phyloP scores from a whole-genome alignment of 2,113 vertebrate species.

The Himantopus leucocephalus region DNA sequence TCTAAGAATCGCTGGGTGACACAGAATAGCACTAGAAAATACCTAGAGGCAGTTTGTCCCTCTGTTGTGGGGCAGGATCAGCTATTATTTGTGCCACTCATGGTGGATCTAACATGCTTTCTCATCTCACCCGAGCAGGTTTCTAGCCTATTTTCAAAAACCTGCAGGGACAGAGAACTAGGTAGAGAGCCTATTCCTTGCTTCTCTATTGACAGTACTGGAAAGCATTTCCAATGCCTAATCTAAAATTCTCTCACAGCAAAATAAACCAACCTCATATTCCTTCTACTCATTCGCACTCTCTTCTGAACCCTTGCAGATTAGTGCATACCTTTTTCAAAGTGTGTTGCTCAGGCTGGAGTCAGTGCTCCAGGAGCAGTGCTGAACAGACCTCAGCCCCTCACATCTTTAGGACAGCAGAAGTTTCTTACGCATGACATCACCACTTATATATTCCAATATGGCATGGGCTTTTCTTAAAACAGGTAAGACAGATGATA shows the following conservation, averaged over 20 bases:
- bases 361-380: neutral
- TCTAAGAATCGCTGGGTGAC: neutral
- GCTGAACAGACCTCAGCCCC: neutral
- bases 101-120: neutral
- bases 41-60: neutral
- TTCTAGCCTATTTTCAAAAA: neutral
- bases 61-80: neutral
- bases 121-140: neutral
- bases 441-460: neutral
- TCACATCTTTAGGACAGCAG: neutral
- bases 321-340: neutral
- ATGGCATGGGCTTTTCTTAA: neutral
- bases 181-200: neutral
- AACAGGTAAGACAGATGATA: neutral
- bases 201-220: neutral
- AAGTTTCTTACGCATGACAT: neutral
- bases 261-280: neutral
- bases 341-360: neutral
- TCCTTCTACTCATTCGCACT: neutral
- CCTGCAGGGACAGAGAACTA: neutral
- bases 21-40: neutral
- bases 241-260: neutral
- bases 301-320: neutral
- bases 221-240: neutral
- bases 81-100: neutral